Evolutionary conservation across 2,888 invertebrate species (phyloP), one percentile per base, ranked within the genome.

Genomic region (Drosophila barbarae): DNA sequence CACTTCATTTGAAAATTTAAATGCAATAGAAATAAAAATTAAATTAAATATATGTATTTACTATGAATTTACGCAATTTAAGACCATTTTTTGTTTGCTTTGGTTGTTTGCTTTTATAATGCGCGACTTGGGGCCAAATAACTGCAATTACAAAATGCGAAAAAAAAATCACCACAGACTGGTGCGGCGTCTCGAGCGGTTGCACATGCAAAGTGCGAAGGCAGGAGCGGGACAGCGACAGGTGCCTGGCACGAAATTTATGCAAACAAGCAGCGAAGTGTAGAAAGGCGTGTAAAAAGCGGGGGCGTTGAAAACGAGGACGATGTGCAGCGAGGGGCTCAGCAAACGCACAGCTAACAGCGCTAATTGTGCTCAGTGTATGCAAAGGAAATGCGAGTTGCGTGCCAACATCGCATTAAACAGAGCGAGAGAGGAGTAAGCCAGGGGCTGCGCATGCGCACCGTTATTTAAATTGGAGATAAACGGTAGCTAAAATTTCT

Each of bases 261-360:
- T 82, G 81, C 86, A 82, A 82, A 84, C 81, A 86, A 82, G 86
- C 85, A 86, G 77, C 80, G 86, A 86, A 86, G 81, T 86, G 86
- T 86, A 79, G 77, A 84, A 77, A 86, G 80, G 85, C 86, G 83
- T 76, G 69, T 70, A 72, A 72, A 47, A 51, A 46, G 64, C 57
- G 50, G 58, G 72, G 58, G 69, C 38, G 67, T 53, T 46, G 53
- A 42, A 42, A 28, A 10, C n/a, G n/a, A 23, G 28, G 30, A 41
- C 35, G 56, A 10, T 15, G 44, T 10, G 7, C 39, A 21, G 41
- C 49, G 23, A 66, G 66, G 72, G 73, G 44, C 13, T 5, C 49
- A 23, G 23, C 23, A 15, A 66, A 68, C 74, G 73, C 74, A 73
- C 71, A 61, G 42, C 59, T 65, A 71, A 71, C 69, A 67, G 83